Evolutionary conservation across 1,140 invertebrate genomes (phyloP).

Genomic region (Hycleus cichorii): DNA sequence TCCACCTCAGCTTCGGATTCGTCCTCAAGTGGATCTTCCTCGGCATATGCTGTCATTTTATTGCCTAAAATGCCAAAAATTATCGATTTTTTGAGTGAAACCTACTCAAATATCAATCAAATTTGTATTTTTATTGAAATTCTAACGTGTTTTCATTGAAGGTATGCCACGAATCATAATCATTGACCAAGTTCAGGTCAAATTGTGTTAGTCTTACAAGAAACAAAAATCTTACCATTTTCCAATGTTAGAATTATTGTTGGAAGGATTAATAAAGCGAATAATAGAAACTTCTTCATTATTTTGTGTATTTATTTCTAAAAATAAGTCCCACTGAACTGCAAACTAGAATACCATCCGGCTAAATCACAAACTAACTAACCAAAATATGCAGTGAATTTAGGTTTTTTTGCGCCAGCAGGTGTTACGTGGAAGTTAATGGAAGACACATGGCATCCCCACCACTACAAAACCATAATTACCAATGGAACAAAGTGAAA

Average conservation of each 20-base stretch:
- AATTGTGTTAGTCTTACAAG: constrained; percentile 15
- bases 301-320: constrained; percentile 3
- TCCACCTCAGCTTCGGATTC: constrained; percentile 67
- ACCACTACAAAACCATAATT: constrained; percentile 5
- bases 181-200: not conserved
- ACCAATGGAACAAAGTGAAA: not conserved
- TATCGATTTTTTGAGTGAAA: not conserved
- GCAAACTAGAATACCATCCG: constrained; percentile 7
- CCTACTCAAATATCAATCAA: not conserved
- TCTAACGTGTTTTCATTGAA: not conserved
- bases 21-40: constrained; percentile 71
- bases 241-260: constrained; percentile 49
- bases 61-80: constrained; percentile 41
- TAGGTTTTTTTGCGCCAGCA: constrained; percentile 17
- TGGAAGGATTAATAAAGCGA: constrained; percentile 49
- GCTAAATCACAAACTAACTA: not conserved
- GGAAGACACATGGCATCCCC: constrained; percentile 28
- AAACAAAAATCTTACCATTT: constrained; percentile 44
- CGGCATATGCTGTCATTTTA: constrained; percentile 54
- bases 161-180: not conserved
- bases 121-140: not conserved
- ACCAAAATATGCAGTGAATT: constrained; percentile 7
- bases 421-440: constrained; percentile 30
- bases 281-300: constrained; percentile 52
- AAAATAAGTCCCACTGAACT: not conserved